A percentile compares a stretch with the other conserved stretches of the same genome.
phyloP scores from a whole-genome alignment of 2,113 vertebrate genomes.

The Empidonax alnorum region DNA sequence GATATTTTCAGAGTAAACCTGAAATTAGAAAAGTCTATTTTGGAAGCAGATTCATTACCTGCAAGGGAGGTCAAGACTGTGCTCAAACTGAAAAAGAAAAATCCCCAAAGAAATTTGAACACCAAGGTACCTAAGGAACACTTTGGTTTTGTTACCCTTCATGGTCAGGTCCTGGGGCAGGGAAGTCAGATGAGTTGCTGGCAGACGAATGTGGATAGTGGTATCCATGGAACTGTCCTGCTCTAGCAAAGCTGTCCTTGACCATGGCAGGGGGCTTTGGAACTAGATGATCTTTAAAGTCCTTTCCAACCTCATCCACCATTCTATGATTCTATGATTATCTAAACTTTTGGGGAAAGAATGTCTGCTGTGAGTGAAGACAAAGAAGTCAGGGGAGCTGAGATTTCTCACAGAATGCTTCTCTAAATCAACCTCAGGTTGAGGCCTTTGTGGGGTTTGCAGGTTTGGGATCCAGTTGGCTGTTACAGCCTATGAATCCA shows the following conservation, averaged over 20 bases:
- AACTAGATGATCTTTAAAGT: not conserved
- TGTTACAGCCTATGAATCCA: not conserved
- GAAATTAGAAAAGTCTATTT: not conserved
- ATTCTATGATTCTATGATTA: not conserved
- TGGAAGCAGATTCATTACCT: not conserved
- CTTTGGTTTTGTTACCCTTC: not conserved
- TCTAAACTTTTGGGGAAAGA: not conserved
- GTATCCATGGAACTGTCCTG: not conserved
- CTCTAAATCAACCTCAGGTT: not conserved
- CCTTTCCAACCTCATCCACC: not conserved
- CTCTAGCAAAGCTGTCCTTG: not conserved
- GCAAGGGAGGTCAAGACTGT: not conserved
- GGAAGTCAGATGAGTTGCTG: not conserved
- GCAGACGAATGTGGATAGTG: not conserved
- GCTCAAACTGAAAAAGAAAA: not conserved
- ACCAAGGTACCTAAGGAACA: rapidly evolving
- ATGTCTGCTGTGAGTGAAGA: not conserved
- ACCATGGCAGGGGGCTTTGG: not conserved
- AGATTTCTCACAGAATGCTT: not conserved
- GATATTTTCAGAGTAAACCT: not conserved
- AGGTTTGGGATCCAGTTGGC: not conserved
- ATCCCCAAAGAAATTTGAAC: not conserved
- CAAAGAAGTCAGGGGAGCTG: not conserved
- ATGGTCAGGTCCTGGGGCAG: not conserved
- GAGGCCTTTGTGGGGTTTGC: not conserved